These are phyloP conservation scores for Drosophila eohydei DNA, from an alignment of 2,888 invertebrate genomes.

Conservation along the genomic window DNA sequence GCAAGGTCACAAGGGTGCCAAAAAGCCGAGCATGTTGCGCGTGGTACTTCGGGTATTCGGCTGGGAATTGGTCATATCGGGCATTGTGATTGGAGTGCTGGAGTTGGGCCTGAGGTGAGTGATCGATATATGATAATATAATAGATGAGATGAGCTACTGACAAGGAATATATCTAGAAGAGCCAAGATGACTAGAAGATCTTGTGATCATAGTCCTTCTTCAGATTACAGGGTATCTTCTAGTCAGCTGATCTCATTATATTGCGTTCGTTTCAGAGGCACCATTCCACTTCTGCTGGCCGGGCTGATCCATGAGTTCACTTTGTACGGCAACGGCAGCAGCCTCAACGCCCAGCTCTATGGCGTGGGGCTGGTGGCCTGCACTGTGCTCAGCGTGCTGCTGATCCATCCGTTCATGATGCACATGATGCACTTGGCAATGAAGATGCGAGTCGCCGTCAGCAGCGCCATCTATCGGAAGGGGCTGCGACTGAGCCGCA, in stretches of 20 bases:
- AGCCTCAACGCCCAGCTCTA: constrained; percentile 89
- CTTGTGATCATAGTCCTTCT: too few species aligned
- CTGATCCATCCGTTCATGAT: constrained; percentile 95
- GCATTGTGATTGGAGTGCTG: constrained; percentile 86
- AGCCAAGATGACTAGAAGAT: background rate
- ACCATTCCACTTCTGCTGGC: constrained; percentile 88
- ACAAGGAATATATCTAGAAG: background rate
- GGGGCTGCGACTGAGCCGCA: constrained; percentile 88
- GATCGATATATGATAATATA: background rate
- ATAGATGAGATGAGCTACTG: background rate
- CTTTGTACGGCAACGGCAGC: constrained; percentile 43
- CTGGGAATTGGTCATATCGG: constrained; percentile 86
- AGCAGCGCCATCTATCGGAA: constrained; percentile 90
- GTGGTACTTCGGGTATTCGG: constrained; percentile 87
- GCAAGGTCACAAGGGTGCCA: constrained; percentile 75
- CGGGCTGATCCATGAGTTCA: constrained; percentile 87
- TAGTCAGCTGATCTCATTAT: background rate
- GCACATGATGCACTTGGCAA: constrained; percentile 88
- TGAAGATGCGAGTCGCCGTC: constrained; percentile 89
- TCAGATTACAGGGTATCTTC: too few species aligned
- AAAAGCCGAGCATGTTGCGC: constrained; percentile 84
- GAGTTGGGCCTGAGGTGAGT: constrained; percentile 87
- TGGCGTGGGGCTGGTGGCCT: constrained; percentile 89
- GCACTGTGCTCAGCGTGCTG: constrained; percentile 90
- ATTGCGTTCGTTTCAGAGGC: constrained; percentile 85